Conservation (phyloP, 2,113 vertebrate genomes). For the Nesogale talazaci region DNA sequence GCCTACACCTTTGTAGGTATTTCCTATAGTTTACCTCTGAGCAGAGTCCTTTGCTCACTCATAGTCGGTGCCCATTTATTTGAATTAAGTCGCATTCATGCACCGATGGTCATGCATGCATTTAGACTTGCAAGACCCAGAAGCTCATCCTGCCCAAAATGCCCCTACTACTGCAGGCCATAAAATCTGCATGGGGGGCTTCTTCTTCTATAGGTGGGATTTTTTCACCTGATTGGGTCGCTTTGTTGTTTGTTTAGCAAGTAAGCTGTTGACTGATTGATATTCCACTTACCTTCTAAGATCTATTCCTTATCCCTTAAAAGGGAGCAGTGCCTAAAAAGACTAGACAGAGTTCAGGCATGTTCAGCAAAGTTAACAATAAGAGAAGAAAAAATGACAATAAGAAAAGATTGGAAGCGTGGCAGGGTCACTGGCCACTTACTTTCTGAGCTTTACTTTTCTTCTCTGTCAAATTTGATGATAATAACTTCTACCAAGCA, state of each 20-base stretch:
- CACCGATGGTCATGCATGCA: not conserved
- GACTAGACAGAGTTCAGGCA: not conserved
- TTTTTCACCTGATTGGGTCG: constrained; percentile 15
- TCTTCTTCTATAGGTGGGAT: not conserved
- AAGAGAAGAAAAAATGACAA: not conserved
- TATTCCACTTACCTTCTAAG: not conserved
- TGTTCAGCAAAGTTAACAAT: not conserved
- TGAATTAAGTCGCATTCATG: constrained; percentile 24
- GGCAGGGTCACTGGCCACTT: not conserved
- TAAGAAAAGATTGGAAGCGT: not conserved
- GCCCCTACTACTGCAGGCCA: not conserved
- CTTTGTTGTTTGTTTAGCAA: constrained; percentile 1
- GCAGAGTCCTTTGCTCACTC: constrained; percentile 41
- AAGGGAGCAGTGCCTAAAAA: constrained; percentile 21
- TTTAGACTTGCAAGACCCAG: constrained; percentile 28
- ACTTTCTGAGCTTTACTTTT: not conserved
- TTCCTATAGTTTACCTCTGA: constrained; percentile 17
- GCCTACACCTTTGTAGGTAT: not conserved
- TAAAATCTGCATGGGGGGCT: constrained; percentile 21
- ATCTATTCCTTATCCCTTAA: constrained; percentile 11
- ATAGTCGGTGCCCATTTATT: constrained; percentile 10
- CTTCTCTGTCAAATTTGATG: not conserved
- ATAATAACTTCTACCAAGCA: constrained; percentile 12
- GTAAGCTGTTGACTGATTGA: not conserved
- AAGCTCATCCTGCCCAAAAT: not conserved